Conservation (phyloP, 2,888 invertebrate species). For the Spicauda simplicius region DNA sequence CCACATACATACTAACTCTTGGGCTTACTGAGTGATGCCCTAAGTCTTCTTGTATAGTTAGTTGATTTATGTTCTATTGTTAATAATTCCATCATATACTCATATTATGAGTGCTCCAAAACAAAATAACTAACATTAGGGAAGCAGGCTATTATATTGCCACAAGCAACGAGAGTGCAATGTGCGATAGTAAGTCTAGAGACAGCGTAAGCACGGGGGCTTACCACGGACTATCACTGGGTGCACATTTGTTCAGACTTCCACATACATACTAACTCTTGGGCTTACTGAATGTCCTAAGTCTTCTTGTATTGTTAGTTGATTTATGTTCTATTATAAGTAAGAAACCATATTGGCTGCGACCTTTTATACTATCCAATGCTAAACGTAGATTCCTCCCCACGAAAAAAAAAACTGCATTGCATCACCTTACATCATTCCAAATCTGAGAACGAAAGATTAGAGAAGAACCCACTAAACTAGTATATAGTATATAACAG, state of each 20-base stretch:
- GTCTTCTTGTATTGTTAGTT: slow-evolving; percentile 13
- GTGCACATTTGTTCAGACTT: slow-evolving; percentile 33
- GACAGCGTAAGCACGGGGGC: slow-evolving; percentile 47
- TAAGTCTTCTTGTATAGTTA: slow-evolving; percentile 13
- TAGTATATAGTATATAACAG: too few species aligned
- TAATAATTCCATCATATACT: too few species aligned
- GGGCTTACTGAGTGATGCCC: slow-evolving; percentile 26
- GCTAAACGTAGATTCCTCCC: too few species aligned
- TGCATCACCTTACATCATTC: too few species aligned
- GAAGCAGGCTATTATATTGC: slow-evolving; percentile 9
- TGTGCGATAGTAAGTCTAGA: slow-evolving; percentile 51
- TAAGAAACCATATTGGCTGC: neutral
- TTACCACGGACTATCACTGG: slow-evolving; percentile 57
- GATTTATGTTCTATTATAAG: slow-evolving; percentile 10
- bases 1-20: slow-evolving; percentile 20
- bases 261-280: slow-evolving; percentile 20
- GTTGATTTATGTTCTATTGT: slow-evolving; percentile 19
- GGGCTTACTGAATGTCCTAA: slow-evolving; percentile 27
- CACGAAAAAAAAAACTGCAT: too few species aligned
- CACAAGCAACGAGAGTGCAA: slow-evolving; percentile 46
- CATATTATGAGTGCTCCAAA: too few species aligned
- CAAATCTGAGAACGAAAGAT: too few species aligned
- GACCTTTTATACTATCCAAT: too few species aligned
- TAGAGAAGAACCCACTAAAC: too few species aligned
- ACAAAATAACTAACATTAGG: slow-evolving; percentile 1